Evolutionary conservation across 1,140 invertebrate species (phyloP).

Genomic region (Drosophila kurseongensis): DNA sequence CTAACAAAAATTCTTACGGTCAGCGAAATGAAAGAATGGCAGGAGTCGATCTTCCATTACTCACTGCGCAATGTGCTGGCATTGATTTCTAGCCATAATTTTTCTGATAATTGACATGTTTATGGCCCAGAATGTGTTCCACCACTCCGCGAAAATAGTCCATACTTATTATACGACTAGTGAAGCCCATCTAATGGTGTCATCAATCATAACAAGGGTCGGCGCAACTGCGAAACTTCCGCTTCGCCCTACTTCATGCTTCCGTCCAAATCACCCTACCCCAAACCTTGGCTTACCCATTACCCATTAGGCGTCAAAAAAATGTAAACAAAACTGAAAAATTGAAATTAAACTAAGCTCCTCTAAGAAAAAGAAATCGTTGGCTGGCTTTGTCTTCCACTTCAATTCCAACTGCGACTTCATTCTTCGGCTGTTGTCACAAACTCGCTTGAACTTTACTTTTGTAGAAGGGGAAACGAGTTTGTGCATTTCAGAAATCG

Average conservation of each 20-base stretch:
- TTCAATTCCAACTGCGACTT: constrained; percentile 4
- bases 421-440: neutral
- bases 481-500: constrained; percentile 59
- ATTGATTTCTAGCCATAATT: constrained; percentile 75
- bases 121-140: constrained; percentile 40
- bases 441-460: constrained; percentile 23
- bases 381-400: neutral
- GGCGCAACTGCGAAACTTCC: constrained; percentile 64
- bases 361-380: constrained; percentile 2
- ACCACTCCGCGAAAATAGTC: constrained; percentile 21
- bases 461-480: constrained; percentile 42
- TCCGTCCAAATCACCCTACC: constrained; percentile 1
- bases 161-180: constrained; percentile 53
- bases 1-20: constrained; percentile 70
- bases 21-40: constrained; percentile 28
- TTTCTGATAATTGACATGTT: constrained; percentile 77
- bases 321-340: constrained; percentile 50
- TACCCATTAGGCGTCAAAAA: constrained; percentile 32
- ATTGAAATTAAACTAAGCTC: constrained; percentile 22
- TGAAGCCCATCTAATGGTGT: constrained; percentile 24
- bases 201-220: constrained; percentile 60
- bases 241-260: constrained; percentile 45
- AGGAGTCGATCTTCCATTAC: constrained; percentile 5
- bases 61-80: constrained; percentile 42
- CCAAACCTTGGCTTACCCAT: too few species aligned